phyloP scores from a whole-genome alignment of 2,113 vertebrate genomes.

The Gymnogyps californianus region DNA sequence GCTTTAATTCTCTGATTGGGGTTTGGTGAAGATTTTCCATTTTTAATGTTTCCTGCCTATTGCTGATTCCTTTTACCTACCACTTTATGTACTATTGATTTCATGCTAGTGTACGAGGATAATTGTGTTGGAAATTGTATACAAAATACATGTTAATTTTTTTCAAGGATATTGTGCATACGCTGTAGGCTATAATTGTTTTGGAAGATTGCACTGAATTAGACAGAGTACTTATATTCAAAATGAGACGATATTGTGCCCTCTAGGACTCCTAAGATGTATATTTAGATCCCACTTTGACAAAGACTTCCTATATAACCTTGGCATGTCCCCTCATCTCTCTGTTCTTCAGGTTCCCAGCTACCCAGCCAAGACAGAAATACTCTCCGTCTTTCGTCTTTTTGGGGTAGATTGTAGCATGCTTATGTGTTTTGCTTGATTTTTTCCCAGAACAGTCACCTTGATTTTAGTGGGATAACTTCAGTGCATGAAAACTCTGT shows the following conservation, averaged over 20 bases:
- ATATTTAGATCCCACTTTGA: constrained; percentile 17
- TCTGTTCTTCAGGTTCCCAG: neutral
- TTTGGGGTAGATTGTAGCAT: neutral
- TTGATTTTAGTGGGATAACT: neutral
- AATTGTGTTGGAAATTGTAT: constrained; percentile 14
- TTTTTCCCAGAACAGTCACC: neutral
- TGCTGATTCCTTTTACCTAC: neutral
- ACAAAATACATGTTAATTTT: constrained; percentile 18
- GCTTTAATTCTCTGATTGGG: neutral
- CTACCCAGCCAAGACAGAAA: neutral
- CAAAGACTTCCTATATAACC: neutral
- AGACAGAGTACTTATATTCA: neutral
- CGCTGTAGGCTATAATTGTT: constrained; percentile 47
- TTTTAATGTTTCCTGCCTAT: neutral
- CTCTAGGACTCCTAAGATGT: constrained; percentile 4
- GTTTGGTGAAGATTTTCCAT: neutral
- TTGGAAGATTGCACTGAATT: constrained; percentile 43
- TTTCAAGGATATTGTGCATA: neutral
- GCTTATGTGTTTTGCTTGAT: neutral
- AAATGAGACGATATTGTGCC: constrained; percentile 19
- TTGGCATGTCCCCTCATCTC: neutral
- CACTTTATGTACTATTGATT: neutral
- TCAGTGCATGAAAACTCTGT: neutral
- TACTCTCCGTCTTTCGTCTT: neutral
- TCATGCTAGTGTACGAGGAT: neutral